Evolutionary conservation across 2,797 vertebrate species (phyloP).

Genomic region (Psittacula derbiana): DNA sequence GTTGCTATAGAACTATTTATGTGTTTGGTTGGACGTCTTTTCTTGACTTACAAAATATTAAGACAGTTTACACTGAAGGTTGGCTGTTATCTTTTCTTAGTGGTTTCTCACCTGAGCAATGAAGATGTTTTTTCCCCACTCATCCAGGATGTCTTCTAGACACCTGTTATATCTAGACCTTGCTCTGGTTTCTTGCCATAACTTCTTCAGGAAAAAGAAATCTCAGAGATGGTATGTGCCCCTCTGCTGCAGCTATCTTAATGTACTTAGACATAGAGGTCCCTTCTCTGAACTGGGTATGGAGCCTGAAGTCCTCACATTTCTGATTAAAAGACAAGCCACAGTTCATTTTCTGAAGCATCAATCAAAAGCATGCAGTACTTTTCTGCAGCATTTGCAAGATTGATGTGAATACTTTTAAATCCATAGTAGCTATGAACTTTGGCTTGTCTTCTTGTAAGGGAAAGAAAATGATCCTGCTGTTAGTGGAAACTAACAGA

Average conservation of each 20-base stretch:
- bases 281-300: not conserved
- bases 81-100: not conserved
- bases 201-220: not conserved
- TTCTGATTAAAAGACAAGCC: not conserved
- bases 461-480: not conserved
- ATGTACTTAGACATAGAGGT: not conserved
- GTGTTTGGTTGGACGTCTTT: not conserved
- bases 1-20: not conserved
- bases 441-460: not conserved
- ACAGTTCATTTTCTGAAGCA: not conserved
- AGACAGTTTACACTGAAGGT: not conserved
- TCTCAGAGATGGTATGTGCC: rapidly evolving
- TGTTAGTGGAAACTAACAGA: not conserved
- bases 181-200: not conserved
- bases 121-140: not conserved
- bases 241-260: not conserved
- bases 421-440: not conserved
- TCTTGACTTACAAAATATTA: not conserved
- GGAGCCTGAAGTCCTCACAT: not conserved
- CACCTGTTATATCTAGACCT: not conserved
- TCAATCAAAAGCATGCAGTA: not conserved
- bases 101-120: not conserved
- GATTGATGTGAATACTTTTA: not conserved
- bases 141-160: not conserved
- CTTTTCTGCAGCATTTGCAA: not conserved